Percentiles rank a stretch among this genome's conserved stretches.
Conservation (phyloP, 2,113 vertebrate genomes). For the Odocoileus hemionus region DNA sequence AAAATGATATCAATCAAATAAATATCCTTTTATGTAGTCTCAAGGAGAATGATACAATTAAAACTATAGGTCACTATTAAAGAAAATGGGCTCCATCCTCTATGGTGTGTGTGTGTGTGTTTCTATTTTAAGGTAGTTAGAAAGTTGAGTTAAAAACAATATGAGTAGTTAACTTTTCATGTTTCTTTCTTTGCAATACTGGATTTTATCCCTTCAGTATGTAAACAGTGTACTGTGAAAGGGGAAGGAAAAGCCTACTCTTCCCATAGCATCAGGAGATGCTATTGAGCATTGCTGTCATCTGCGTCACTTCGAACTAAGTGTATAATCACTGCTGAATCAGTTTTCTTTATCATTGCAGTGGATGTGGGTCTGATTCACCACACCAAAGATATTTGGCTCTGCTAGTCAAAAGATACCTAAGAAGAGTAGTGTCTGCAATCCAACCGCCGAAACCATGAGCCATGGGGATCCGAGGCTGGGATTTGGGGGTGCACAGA, state of each 20-base stretch:
- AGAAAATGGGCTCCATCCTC: background rate
- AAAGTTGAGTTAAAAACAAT: background rate
- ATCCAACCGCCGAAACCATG: fast-evolving
- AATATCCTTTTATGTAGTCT: background rate
- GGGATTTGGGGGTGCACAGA: background rate
- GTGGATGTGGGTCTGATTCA: background rate
- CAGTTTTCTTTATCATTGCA: background rate
- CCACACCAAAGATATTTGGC: background rate
- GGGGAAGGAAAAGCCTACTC: background rate
- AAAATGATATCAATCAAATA: background rate
- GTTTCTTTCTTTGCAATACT: background rate
- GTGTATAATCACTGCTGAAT: background rate
- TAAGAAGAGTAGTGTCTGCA: background rate
- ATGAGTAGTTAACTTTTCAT: background rate
- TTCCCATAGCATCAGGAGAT: background rate
- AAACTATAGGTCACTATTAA: background rate
- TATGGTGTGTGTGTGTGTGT: too few relatives aligned
- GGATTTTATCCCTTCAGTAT: background rate
- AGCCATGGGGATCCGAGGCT: background rate
- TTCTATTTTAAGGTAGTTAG: background rate
- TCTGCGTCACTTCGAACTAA: background rate
- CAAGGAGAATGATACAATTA: background rate
- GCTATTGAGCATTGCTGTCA: background rate
- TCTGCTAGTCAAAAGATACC: background rate
- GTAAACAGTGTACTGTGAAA: background rate